Evolutionary conservation across 2,113 vertebrate genomes (phyloP).

Genomic region (Pseudolaguvia tuberculata): DNA sequence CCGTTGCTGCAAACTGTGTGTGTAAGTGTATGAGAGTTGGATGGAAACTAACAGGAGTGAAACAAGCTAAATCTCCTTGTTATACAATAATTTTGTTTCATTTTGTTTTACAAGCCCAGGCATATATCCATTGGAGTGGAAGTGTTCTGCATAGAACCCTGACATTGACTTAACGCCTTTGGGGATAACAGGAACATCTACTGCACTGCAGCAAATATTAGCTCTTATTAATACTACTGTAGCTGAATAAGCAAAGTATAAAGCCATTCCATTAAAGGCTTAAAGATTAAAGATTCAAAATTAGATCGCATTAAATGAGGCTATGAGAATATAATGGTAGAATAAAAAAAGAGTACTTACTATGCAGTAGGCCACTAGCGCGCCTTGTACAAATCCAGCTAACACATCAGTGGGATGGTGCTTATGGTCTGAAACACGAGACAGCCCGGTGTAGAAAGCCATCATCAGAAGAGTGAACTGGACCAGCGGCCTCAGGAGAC

Average conservation of each 20-base stretch:
- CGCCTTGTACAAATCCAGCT: constrained; percentile 70
- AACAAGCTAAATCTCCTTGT: neutral
- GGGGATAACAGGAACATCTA: no score
- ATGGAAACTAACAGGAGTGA: neutral
- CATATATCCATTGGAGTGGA: no score
- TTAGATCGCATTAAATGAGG: neutral
- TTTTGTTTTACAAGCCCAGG: no score
- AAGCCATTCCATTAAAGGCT: no score
- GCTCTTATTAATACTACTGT: no score
- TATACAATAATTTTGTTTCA: no score
- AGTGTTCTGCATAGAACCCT: no score
- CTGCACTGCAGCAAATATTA: no score
- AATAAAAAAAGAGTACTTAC: constrained; percentile 58
- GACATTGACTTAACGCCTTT: no score
- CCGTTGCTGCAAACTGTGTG: constrained; percentile 13
- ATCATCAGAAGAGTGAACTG: constrained; percentile 73
- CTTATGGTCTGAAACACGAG: constrained; percentile 68
- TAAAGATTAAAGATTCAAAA: no score
- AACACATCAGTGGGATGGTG: constrained; percentile 71
- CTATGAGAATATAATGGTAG: neutral
- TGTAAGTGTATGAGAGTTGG: constrained; percentile 6
- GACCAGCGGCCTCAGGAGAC: constrained; percentile 63
- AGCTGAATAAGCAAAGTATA: no score
- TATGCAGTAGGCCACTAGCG: constrained; percentile 75
- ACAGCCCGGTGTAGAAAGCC: constrained; percentile 72